phyloP scores from a whole-genome alignment of 1,140 invertebrate species.

The Drosophila ambigua region DNA sequence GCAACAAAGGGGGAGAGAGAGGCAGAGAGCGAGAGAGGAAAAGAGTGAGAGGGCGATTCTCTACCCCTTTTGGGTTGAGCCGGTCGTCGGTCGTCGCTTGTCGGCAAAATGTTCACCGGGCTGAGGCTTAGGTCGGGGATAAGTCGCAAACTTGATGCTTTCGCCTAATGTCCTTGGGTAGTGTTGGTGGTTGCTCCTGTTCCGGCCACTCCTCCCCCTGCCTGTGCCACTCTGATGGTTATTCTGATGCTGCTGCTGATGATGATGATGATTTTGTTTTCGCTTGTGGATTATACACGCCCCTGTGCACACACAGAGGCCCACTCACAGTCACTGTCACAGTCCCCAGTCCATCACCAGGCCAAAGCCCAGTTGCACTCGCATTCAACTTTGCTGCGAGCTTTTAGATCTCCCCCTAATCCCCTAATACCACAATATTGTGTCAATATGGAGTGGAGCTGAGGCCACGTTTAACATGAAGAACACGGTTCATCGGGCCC shows the following conservation, averaged over 20 bases:
- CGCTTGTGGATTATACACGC: conserved; percentile 62
- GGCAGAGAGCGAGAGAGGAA: neutral
- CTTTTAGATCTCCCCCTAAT: conserved; percentile 48
- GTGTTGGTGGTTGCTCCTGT: conserved; percentile 23
- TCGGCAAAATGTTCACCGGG: conserved; percentile 36
- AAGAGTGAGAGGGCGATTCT: neutral
- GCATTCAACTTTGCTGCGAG: conserved; percentile 36
- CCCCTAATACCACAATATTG: conserved; percentile 48
- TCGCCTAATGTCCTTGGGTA: conserved; percentile 64
- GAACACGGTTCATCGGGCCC: conserved; percentile 43
- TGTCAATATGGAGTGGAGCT: conserved; percentile 2
- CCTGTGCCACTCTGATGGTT: conserved; percentile 3
- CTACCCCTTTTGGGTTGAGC: conserved; percentile 46
- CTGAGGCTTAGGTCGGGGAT: conserved; percentile 71
- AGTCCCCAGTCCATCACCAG: too few relatives aligned
- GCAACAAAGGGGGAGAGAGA: conserved; percentile 2
- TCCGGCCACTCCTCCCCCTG: neutral
- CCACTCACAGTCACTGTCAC: too few relatives aligned
- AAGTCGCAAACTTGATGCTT: conserved; percentile 80
- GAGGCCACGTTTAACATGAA: conserved; percentile 35
- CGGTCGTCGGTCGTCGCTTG: conserved; percentile 1
- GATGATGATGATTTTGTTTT: conserved; percentile 65
- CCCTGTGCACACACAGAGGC: conserved; percentile 18
- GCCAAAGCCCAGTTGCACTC: conserved; percentile 41
- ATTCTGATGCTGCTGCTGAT: conserved; percentile 16